A percentile compares a stretch with the other conserved stretches of the same genome.
Evolutionary conservation across 2,113 vertebrate genomes (phyloP).

Genomic region (Nymphicus hollandicus): DNA sequence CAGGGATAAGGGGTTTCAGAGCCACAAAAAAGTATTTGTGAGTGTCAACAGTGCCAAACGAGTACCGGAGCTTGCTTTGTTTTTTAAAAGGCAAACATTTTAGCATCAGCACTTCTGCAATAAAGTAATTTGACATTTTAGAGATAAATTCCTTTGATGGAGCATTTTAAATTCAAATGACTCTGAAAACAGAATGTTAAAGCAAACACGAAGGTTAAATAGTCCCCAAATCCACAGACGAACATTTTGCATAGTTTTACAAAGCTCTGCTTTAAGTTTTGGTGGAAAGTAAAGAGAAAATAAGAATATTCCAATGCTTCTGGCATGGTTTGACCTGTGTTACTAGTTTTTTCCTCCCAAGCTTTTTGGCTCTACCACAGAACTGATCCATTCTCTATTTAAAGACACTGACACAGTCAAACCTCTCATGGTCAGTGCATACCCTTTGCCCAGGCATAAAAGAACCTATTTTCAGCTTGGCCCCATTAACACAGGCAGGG

Average conservation of each 20-base stretch:
- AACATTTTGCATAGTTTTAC: slow-evolving; percentile 25
- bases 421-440: slow-evolving; percentile 11
- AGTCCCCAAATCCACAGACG: slow-evolving; percentile 13
- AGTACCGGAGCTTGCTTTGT: slow-evolving; percentile 12
- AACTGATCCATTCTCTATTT: background rate
- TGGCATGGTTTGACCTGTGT: background rate
- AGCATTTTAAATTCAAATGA: slow-evolving; percentile 61
- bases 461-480: slow-evolving; percentile 60
- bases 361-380: slow-evolving; percentile 23
- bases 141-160: slow-evolving; percentile 42
- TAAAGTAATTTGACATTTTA: slow-evolving; percentile 41
- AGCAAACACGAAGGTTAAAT: slow-evolving; percentile 51
- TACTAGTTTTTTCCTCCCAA: slow-evolving; percentile 22
- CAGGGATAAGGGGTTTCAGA: background rate
- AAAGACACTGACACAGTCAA: background rate
- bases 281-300: background rate
- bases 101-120: slow-evolving; percentile 17
- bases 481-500: slow-evolving; percentile 52
- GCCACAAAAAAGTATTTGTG: background rate
- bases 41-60: background rate
- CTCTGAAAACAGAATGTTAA: slow-evolving; percentile 16
- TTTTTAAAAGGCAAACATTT: slow-evolving; percentile 9
- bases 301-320: background rate
- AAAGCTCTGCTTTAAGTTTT: slow-evolving; percentile 25
- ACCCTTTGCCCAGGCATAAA: slow-evolving; percentile 60